Evolutionary conservation across 2,113 vertebrate species (phyloP).

Genomic region (Colossoma macropomum): DNA sequence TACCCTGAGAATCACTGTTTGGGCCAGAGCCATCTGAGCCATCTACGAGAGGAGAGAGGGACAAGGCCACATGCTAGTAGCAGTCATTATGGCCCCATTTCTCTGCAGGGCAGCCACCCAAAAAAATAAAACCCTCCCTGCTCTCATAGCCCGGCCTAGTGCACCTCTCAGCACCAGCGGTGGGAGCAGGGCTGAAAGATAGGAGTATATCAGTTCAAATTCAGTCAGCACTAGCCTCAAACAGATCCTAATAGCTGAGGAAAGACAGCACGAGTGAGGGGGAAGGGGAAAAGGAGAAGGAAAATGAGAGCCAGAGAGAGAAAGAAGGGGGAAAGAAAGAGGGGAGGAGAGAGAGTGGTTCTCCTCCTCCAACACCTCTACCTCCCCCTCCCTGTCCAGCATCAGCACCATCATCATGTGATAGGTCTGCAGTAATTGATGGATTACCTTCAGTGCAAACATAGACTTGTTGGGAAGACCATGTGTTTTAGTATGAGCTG

Average conservation of each 20-base stretch:
- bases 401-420: conserved; percentile 81
- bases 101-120: conserved; percentile 36
- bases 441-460: conserved; percentile 82
- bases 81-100: conserved; percentile 56
- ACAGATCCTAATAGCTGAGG: conserved; percentile 58
- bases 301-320: conserved; percentile 34
- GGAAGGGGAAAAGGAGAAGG: conserved; percentile 20
- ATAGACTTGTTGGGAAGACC: conserved; percentile 78
- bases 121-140: conserved; percentile 16
- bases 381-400: conserved; percentile 64
- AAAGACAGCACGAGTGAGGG: conserved; percentile 45
- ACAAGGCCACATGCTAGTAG: conserved; percentile 67
- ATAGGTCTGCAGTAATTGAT: conserved; percentile 82
- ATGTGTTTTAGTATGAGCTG: conserved; percentile 72
- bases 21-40: conserved; percentile 96
- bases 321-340: conserved; percentile 34
- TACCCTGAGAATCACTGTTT: conserved; percentile 98
- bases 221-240: conserved; percentile 58
- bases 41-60: conserved; percentile 84
- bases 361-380: conserved; percentile 54
- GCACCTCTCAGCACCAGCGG: conserved; percentile 53
- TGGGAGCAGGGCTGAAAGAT: conserved; percentile 54
- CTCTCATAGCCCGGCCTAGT: conserved; percentile 51
- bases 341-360: conserved; percentile 54
- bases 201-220: conserved; percentile 62